Conservation (phyloP, 2,113 vertebrate species). For the Eidolon helvum region DNA sequence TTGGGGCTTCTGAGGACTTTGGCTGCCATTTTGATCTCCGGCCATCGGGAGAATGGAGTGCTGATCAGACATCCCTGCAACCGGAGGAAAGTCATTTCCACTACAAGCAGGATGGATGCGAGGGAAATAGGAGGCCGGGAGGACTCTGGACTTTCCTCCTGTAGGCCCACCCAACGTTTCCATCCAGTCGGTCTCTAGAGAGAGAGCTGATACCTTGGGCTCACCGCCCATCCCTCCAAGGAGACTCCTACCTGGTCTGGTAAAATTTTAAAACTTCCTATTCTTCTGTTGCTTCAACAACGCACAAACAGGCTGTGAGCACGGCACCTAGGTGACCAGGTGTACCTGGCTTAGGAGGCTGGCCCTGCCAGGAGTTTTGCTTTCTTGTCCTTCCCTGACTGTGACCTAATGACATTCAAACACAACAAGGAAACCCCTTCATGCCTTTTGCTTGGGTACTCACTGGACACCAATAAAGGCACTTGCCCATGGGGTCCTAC, state of each 20-base stretch:
- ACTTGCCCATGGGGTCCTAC: neutral
- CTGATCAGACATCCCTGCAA: neutral
- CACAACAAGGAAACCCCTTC: neutral
- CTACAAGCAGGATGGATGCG: neutral
- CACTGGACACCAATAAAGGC: neutral
- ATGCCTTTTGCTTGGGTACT: neutral
- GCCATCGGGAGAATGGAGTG: neutral
- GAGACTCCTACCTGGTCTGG: neutral
- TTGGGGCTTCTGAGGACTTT: neutral
- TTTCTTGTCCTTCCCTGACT: neutral
- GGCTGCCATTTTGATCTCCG: neutral
- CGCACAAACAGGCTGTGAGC: neutral
- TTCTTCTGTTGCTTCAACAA: neutral
- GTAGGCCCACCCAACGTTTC: rapidly evolving
- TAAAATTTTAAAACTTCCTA: neutral
- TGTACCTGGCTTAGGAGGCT: neutral
- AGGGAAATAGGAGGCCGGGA: neutral
- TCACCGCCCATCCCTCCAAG: neutral
- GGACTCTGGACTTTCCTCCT: neutral
- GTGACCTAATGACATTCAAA: neutral
- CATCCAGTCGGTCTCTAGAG: neutral
- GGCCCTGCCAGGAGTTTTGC: neutral
- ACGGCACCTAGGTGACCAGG: neutral
- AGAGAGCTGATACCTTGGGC: neutral
- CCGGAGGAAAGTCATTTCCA: neutral